Percentiles rank a stretch among this genome's conserved stretches.
phyloP scores from a whole-genome alignment of 1,140 invertebrate species.

The Trachelipus rathkii region DNA sequence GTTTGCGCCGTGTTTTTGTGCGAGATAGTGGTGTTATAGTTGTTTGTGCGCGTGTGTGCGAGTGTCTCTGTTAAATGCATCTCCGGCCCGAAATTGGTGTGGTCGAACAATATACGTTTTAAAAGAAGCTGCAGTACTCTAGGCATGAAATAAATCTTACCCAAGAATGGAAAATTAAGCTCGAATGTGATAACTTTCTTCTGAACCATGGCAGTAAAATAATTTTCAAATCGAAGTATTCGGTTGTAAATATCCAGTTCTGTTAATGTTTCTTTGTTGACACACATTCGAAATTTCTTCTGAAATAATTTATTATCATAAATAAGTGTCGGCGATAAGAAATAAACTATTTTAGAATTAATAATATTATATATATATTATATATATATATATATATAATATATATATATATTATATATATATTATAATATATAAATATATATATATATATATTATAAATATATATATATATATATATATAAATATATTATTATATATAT shows the following conservation, averaged over 20 bases:
- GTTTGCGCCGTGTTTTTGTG: too few species aligned
- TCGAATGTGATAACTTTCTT: constrained; percentile 74
- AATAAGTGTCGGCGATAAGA: too few species aligned
- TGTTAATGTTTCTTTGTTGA: constrained; percentile 88
- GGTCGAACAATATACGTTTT: constrained; percentile 74
- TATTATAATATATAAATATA: too few species aligned
- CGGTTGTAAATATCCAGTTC: constrained; percentile 97
- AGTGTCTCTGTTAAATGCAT: constrained; percentile 49
- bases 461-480: too few species aligned
- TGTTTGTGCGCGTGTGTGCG: too few species aligned
- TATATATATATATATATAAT: too few species aligned
- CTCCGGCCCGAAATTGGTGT: constrained; percentile 71
- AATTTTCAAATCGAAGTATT: constrained; percentile 94
- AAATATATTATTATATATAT: too few species aligned
- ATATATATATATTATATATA: too few species aligned
- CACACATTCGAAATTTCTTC: constrained; percentile 92
- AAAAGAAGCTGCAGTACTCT: constrained; percentile 85
- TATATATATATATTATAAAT: too few species aligned
- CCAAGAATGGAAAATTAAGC: constrained; percentile 72
- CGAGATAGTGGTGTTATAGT: too few species aligned
- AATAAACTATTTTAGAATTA: too few species aligned
- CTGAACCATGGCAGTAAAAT: constrained; percentile 95
- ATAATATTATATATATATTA: too few species aligned
- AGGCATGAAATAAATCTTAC: constrained; percentile 80
- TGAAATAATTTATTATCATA: constrained; percentile 51